Base-by-base conservation (phyloP, 1,140 invertebrate genomes). In the Drosophila watanabei region DNA sequence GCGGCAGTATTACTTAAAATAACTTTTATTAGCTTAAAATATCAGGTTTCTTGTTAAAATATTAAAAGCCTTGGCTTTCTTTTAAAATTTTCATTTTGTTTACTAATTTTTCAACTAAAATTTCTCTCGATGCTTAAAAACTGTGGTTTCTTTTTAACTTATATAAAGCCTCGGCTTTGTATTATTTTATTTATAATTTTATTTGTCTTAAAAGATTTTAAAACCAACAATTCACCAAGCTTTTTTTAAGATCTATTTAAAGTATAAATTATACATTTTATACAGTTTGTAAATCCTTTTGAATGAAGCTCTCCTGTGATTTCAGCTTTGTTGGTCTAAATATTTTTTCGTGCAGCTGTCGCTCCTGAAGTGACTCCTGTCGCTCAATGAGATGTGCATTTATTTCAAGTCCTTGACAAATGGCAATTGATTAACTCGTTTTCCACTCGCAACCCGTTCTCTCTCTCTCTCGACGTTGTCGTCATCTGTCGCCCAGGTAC, bases 361-460 rank as follows among this genome's bases (percentile, higher is more conserved):
- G 10, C 20, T 66, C n/a, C 46, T 66, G 24, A 66, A 72, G 52
- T 70, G 71, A 69, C 70, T 76, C 45, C 73, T 71, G 79, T 39
- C 65, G 30, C n/a, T 41, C 56, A 62, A 80, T 72, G 65, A 28
- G 59, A 64, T 79, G 57, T 68, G 72, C 65, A 82, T 82, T 82
- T 77, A 72, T 77, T 72, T 56, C n/a, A 46, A 71, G 68, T 71
- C 49, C 64, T 71, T 32, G 68, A 51, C 58, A 64, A 77, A 66
- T 82, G 68, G 59, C 77, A 72, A 75, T 79, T 86, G 79, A 86
- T 85, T 82, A 86, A 80, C 66, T 72, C 68, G 68, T 51, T 73
- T 43, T 18, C 54, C 66, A 24, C 24, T 28, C 13, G 39, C 52
- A 10, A 16, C 33, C 3, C 24, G 24, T 24, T 24, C 24, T 3